Conservation (phyloP, 1,140 invertebrate genomes). For the Elymnias hypermnestra region DNA sequence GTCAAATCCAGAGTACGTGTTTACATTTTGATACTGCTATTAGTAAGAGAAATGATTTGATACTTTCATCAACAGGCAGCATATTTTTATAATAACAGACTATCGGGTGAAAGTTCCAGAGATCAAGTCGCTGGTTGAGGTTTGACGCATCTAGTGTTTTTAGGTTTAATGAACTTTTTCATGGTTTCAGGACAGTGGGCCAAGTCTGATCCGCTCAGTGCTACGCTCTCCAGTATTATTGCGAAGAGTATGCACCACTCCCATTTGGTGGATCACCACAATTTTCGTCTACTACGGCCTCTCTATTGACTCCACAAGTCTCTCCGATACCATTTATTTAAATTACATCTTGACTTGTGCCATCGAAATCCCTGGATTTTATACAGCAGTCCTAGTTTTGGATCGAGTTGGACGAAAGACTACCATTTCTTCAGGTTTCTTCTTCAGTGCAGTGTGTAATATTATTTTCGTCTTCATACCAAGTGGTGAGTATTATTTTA, state of each 20-base stretch:
- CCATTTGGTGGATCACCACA: slow-evolving; percentile 84
- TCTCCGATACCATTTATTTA: slow-evolving; percentile 83
- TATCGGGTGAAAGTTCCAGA: too few relatives aligned
- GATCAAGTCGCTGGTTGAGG: too few relatives aligned
- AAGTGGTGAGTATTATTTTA: slow-evolving; percentile 49
- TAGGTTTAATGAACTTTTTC: too few relatives aligned
- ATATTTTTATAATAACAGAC: too few relatives aligned
- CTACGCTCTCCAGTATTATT: slow-evolving; percentile 77
- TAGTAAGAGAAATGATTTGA: too few relatives aligned
- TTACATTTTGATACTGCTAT: too few relatives aligned
- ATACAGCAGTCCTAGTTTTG: slow-evolving; percentile 78
- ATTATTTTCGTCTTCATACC: slow-evolving; percentile 58
- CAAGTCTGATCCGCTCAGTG: slow-evolving; percentile 69
- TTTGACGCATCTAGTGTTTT: too few relatives aligned
- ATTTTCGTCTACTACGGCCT: slow-evolving; percentile 89
- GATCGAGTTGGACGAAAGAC: slow-evolving; percentile 80
- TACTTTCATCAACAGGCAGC: too few relatives aligned
- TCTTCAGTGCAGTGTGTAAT: slow-evolving; percentile 77
- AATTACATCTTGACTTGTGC: slow-evolving; percentile 83
- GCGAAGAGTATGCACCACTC: slow-evolving; percentile 80
- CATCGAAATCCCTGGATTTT: slow-evolving; percentile 85
- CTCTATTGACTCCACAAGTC: slow-evolving; percentile 85
- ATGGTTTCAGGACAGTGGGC: slow-evolving; percentile 15
- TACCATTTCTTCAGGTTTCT: slow-evolving; percentile 76
- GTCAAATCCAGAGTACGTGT: not conserved